Conservation (phyloP, 2,888 invertebrate genomes). For the Hirtodrosophila cameraria region DNA sequence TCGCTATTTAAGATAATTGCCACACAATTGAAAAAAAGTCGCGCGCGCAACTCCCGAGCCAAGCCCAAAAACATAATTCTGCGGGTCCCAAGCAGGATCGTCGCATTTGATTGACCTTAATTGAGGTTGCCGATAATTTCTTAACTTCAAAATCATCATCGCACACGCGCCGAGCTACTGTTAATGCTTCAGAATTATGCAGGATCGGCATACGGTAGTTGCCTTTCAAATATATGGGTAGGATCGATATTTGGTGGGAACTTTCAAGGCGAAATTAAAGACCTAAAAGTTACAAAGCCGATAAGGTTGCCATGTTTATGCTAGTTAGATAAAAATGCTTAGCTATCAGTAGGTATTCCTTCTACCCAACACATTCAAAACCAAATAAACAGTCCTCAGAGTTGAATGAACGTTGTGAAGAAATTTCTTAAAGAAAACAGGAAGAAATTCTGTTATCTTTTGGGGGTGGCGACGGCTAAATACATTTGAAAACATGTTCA, state of each 20-base stretch:
- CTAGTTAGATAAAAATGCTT: not conserved
- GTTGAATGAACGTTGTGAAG: conserved; percentile 12
- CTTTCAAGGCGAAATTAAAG: not conserved
- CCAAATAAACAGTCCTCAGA: conserved; percentile 1
- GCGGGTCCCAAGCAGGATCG: conserved; percentile 63
- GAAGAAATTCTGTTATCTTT: too few species aligned
- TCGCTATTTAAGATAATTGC: conserved; percentile 27
- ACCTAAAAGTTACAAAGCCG: not conserved
- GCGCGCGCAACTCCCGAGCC: conserved; percentile 40
- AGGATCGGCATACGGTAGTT: conserved; percentile 51
- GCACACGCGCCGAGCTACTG: conserved; percentile 56
- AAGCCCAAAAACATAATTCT: conserved; percentile 42
- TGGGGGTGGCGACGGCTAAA: too few species aligned
- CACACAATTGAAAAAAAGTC: conserved; percentile 52
- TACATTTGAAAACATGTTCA: too few species aligned
- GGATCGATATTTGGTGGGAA: conserved; percentile 59
- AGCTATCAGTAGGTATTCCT: not conserved
- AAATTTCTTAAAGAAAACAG: not conserved
- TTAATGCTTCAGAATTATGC: conserved; percentile 52
- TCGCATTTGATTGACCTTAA: conserved; percentile 66
- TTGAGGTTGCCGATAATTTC: conserved; percentile 54
- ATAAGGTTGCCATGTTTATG: not conserved
- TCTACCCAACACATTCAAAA: too few species aligned
- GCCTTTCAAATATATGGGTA: conserved; percentile 57
- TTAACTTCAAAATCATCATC: conserved; percentile 35